phyloP scores from a whole-genome alignment of 2,888 invertebrate species.

The Odontocolon sp. region DNA sequence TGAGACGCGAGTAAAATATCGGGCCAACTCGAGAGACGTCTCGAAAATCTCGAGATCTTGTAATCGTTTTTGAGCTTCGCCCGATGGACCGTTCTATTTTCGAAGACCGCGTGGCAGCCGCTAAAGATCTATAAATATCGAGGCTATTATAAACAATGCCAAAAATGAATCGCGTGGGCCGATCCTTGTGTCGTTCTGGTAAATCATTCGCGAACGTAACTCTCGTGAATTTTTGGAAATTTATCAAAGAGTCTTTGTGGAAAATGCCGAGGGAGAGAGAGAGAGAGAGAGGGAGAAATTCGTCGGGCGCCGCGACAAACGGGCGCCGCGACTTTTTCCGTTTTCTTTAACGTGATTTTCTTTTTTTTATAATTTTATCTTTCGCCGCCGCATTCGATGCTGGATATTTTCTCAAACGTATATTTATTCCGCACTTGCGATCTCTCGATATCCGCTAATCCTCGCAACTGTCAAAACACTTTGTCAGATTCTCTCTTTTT shows the following conservation, averaged over 20 bases:
- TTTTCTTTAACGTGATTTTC: no score
- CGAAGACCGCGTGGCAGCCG: slow-evolving; percentile 13
- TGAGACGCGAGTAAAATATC: no score
- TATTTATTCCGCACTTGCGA: not conserved
- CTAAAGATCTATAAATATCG: slow-evolving; percentile 51
- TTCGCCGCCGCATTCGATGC: not conserved
- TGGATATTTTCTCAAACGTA: not conserved
- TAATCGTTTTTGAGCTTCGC: not conserved
- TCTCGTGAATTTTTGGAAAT: not conserved
- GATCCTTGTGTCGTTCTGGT: not conserved
- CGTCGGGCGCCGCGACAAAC: no score
- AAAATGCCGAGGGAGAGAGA: no score
- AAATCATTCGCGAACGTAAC: not conserved
- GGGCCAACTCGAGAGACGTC: not conserved
- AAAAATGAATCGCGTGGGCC: slow-evolving; percentile 40
- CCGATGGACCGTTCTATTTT: slow-evolving; percentile 20
- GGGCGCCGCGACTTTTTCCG: no score
- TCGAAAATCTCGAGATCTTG: not conserved
- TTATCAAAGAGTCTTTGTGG: no score
- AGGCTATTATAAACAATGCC: slow-evolving; percentile 46
- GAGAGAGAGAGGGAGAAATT: no score
- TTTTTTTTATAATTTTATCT: not conserved
- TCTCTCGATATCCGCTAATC: not conserved
- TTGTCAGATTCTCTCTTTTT: not conserved
- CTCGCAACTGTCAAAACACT: slow-evolving; percentile 29